These are phyloP conservation scores for Gulo gulo DNA, from an alignment of 2,113 vertebrate genomes.

Conservation along the genomic window DNA sequence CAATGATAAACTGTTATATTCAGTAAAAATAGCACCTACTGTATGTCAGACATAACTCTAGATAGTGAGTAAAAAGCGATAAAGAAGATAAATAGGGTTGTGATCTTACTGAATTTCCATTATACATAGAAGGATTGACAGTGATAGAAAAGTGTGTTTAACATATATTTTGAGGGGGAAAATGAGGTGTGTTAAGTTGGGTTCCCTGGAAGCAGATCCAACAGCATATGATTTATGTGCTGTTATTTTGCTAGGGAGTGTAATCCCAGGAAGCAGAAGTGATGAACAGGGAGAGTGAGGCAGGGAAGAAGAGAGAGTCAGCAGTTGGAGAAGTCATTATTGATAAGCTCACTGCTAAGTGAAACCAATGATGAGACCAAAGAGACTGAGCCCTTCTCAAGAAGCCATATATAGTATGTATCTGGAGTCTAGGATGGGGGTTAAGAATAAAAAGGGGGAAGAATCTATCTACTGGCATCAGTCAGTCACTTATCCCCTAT, in stretches of 20 bases:
- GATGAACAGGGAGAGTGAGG: not conserved
- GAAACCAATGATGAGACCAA: not conserved
- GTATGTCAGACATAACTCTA: not conserved
- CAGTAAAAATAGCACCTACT: not conserved
- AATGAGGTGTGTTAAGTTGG: not conserved
- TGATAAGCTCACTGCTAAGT: not conserved
- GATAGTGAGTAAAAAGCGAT: not conserved
- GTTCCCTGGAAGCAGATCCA: not conserved
- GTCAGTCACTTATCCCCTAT: not conserved
- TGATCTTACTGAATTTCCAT: not conserved
- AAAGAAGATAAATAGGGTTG: not conserved
- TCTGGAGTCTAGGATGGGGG: rapidly evolving
- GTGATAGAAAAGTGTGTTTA: not conserved
- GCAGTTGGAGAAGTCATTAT: not conserved
- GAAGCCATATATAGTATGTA: not conserved
- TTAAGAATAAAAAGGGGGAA: not conserved
- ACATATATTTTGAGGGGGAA: not conserved
- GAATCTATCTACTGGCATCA: not conserved
- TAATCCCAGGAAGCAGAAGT: not conserved
- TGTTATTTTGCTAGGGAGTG: not conserved
- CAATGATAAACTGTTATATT: not conserved
- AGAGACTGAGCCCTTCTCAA: not conserved
- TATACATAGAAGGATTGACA: not conserved
- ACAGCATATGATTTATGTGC: not conserved
- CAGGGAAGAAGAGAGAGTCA: not conserved